phyloP scores from a whole-genome alignment of 1,140 invertebrate genomes.

The Battus philenor region DNA sequence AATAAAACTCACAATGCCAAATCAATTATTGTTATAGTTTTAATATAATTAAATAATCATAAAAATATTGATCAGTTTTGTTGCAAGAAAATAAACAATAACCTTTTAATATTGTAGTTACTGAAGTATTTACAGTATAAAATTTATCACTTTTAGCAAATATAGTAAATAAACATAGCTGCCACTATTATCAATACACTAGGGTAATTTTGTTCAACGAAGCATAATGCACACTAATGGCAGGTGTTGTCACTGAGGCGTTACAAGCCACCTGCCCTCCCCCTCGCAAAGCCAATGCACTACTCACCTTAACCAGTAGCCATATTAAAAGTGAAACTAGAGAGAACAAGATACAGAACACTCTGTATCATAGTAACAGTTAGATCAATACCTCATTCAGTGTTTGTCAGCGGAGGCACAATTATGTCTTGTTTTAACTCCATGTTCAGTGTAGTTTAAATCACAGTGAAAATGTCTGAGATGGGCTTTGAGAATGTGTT shows the following conservation, averaged over 20 bases:
- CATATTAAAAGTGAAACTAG: constrained; percentile 26
- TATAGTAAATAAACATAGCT: neutral
- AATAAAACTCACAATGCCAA: too few species aligned
- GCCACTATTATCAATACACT: constrained; percentile 16
- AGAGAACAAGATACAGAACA: constrained; percentile 30
- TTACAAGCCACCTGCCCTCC: constrained; percentile 60
- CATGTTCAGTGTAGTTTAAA: constrained; percentile 24
- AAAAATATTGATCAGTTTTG: too few species aligned
- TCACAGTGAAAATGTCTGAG: constrained; percentile 54
- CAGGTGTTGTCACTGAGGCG: constrained; percentile 57
- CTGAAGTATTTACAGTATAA: too few species aligned
- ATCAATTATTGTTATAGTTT: too few species aligned
- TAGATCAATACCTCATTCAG: constrained; percentile 58
- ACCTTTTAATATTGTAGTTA: too few species aligned
- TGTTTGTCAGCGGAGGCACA: constrained; percentile 34
- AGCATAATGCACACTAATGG: constrained; percentile 47
- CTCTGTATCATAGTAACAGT: constrained; percentile 53
- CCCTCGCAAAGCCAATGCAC: constrained; percentile 41
- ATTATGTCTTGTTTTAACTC: constrained; percentile 39
- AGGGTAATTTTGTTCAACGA: constrained; percentile 50
- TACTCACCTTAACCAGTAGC: constrained; percentile 24
- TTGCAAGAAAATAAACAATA: too few species aligned
- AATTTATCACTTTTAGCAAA: too few species aligned
- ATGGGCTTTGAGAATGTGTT: constrained; percentile 76
- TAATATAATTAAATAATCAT: too few species aligned